A percentile compares a stretch with the other conserved stretches of the same genome.
phyloP scores from a whole-genome alignment of 53 echinoderm and acorn worm species.

The Actinopyga echinites region DNA sequence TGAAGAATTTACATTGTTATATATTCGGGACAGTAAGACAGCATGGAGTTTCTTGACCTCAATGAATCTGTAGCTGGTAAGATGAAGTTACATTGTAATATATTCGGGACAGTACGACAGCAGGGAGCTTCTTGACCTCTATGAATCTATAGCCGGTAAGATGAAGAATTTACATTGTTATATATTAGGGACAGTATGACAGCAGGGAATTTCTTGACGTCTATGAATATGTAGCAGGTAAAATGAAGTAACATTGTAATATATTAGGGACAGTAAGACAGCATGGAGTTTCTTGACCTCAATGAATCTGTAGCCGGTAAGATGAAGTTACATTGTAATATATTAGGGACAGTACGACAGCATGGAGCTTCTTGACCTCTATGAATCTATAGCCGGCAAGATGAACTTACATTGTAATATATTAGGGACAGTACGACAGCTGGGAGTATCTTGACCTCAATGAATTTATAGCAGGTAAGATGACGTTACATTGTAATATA shows the following conservation, averaged over 20 bases:
- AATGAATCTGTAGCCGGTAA: constrained; percentile 91
- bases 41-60: constrained; percentile 10
- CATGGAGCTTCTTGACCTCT: constrained; percentile 20
- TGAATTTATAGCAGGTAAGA: constrained; percentile 86
- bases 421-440: constrained; percentile 82
- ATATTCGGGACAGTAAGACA: not conserved
- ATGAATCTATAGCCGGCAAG: too few species aligned
- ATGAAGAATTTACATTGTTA: not conserved
- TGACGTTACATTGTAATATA: not conserved
- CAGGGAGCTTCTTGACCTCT: constrained; percentile 80
- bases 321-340: too few species aligned
- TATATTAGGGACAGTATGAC: not conserved
- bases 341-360: not conserved
- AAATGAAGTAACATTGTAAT: constrained; percentile 60
- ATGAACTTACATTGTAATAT: too few species aligned
- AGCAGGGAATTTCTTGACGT: not conserved
- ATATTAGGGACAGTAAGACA: constrained; percentile 86
- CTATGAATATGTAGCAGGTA: too few species aligned
- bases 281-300: constrained; percentile 88
- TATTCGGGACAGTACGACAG: constrained; percentile 83
- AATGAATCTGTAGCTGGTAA: too few species aligned
- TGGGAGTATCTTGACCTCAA: constrained; percentile 82
- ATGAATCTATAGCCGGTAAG: constrained; percentile 75
- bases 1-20: not conserved
- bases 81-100: too few species aligned